Conservation (phyloP, 2,888 invertebrate species). For the Patella depressa region DNA sequence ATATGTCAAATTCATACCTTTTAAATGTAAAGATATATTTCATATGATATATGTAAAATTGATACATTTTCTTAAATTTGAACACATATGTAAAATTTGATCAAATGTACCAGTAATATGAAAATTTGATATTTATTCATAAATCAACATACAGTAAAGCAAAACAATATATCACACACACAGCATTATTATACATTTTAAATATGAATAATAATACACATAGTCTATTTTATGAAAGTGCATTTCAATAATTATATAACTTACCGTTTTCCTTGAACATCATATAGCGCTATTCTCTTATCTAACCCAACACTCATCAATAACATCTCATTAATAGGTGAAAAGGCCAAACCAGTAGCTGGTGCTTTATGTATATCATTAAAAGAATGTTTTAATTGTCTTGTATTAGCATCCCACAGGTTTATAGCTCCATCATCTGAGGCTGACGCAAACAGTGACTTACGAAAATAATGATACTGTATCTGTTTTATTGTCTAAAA, state of each 20-base stretch:
- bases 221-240: background rate
- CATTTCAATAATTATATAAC: slow-evolving; percentile 19
- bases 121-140: no score
- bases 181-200: no score
- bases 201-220: no score
- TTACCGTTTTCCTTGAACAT: slow-evolving; percentile 67
- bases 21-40: no score
- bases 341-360: slow-evolving; percentile 70
- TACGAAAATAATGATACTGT: slow-evolving; percentile 62
- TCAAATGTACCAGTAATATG: no score
- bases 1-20: no score
- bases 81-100: no score
- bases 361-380: slow-evolving; percentile 66
- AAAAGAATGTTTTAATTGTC: slow-evolving; percentile 65
- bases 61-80: no score
- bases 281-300: slow-evolving; percentile 70
- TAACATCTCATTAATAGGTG: slow-evolving; percentile 71
- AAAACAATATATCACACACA: no score
- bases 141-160: no score
- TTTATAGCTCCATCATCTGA: slow-evolving; percentile 69
- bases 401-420: slow-evolving; percentile 69
- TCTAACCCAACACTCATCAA: slow-evolving; percentile 71
- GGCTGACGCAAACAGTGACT: slow-evolving; percentile 65
- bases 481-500: slow-evolving; percentile 66
- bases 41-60: no score